Evolutionary conservation across 2,888 invertebrate species (phyloP), one percentile per base, ranked within the genome.

Genomic region (Antheraea assamensis): DNA sequence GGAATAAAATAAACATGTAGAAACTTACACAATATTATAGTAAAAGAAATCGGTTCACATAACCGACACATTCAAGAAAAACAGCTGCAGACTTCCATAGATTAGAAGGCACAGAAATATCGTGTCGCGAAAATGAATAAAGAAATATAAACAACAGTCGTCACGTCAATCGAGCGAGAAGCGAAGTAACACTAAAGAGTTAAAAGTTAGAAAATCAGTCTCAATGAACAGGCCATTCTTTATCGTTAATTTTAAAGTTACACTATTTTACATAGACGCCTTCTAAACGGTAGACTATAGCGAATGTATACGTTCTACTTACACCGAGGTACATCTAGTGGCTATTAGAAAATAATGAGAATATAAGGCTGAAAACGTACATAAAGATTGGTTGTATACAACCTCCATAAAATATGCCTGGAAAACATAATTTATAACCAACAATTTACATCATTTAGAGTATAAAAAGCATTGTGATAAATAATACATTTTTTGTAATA

Each of bases 131-230:
- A 72, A 42, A 49, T 52, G 2, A 61, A 52, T n/a, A 72, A 68
- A 52, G 52, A 72, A 70, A 55, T n/a, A 68, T 68, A 70, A 70
- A 73, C 21, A 42, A 42, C 8, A 21, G 2, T n/a, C 24, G 42
- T 55, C 70, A 79, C 77, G 75, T 75, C 78, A 74, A 76, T 71
- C 79, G 78, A 85, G 83, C 80, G 76, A 82, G 74, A 84, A 84
- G 86, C 78, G 77, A 86, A 85, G 35, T 77, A 83, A 85, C 84
- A 86, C 88, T 88, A 88, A 19, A 66, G 31, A 91, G 90, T 91
- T 89, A 83, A 88, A 86, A 87, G 89, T 90, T 88, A 95, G 90
- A 93, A 93, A 93, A 94, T 94, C 94, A 94, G 94, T 94, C 94
- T 94, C 93, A 91, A 92, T 86, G 88, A 91, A 92, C 94, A 94